Evolutionary conservation across 2,797 vertebrate genomes (phyloP).

Genomic region (Dryobates pubescens): DNA sequence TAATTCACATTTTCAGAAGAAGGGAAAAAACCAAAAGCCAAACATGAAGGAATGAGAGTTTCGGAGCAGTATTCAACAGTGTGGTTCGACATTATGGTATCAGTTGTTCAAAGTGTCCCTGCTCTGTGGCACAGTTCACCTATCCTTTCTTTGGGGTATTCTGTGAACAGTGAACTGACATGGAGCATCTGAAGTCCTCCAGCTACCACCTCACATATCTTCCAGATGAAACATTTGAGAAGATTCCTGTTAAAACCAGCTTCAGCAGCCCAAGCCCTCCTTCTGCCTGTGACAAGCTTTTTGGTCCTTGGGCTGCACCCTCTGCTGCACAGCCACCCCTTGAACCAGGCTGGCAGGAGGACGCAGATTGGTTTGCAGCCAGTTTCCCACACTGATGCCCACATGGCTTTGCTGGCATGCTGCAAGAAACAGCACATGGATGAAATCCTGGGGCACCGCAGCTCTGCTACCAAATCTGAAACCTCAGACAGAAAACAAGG

Average conservation of each 20-base stretch:
- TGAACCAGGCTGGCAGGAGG: not conserved
- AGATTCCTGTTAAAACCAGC: not conserved
- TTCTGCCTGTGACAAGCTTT: not conserved
- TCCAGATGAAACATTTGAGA: not conserved
- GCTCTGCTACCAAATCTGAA: not conserved
- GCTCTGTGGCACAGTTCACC: not conserved
- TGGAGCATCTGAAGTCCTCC: not conserved
- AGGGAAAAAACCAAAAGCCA: not conserved
- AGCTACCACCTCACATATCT: accelerated
- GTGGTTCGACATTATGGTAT: not conserved
- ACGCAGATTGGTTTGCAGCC: not conserved
- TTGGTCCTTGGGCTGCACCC: not conserved
- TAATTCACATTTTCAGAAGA: not conserved
- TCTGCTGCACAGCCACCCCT: not conserved
- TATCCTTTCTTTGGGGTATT: accelerated
- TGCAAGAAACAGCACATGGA: not conserved
- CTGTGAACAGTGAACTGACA: accelerated
- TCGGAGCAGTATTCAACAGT: accelerated
- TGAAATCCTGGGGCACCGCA: not conserved
- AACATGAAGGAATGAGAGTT: not conserved
- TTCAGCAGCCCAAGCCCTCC: not conserved
- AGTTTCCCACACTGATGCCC: conserved; percentile 25
- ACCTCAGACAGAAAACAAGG: not conserved
- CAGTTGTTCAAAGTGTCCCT: not conserved
- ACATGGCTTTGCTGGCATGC: not conserved